phyloP scores from a whole-genome alignment of 2,797 vertebrate genomes.

The Catharus ustulatus region DNA sequence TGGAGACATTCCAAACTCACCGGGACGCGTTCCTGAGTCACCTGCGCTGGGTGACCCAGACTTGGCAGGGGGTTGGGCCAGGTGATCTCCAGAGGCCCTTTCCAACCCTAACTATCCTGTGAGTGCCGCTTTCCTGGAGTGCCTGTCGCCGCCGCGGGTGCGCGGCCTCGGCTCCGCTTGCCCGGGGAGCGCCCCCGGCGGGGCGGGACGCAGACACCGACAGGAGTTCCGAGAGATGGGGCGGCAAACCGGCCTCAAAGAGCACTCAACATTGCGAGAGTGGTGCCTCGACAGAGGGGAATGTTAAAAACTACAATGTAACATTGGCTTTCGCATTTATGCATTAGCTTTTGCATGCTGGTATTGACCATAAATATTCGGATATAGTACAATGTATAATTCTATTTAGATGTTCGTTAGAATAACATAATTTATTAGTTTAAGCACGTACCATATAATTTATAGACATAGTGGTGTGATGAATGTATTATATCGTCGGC shows the following conservation, averaged over 20 bases:
- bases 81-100: background rate
- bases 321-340: too few relatives aligned
- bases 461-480: too few relatives aligned
- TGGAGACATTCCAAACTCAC: background rate
- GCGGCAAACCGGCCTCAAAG: background rate
- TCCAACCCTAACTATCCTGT: rapidly evolving
- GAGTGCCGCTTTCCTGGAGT: background rate
- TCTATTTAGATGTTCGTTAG: too few relatives aligned
- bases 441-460: too few relatives aligned
- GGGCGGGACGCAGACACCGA: background rate
- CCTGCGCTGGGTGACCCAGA: background rate
- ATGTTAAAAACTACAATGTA: too few relatives aligned
- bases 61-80: background rate
- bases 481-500: too few relatives aligned
- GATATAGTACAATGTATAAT: too few relatives aligned
- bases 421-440: too few relatives aligned
- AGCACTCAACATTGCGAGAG: rapidly evolving
- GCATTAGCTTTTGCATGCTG: too few relatives aligned
- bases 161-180: background rate
- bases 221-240: rapidly evolving
- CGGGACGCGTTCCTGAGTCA: background rate
- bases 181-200: background rate
- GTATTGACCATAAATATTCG: too few relatives aligned
- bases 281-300: rapidly evolving
- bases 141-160: too few relatives aligned